Conservation (phyloP, 2,888 invertebrate genomes). For the Nematopogon swammerdamellus region DNA sequence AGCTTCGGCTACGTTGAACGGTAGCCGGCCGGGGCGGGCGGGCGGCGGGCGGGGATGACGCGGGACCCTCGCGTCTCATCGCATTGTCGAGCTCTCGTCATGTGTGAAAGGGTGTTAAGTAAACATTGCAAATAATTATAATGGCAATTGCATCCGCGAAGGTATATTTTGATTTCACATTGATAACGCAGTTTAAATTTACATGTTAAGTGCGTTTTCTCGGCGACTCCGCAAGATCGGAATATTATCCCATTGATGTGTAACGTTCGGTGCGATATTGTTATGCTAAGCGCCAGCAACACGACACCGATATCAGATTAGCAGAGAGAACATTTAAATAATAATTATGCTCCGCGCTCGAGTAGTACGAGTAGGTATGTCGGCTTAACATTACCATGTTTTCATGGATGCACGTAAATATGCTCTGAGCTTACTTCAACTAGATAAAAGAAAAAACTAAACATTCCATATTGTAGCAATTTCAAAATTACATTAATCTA, state of each 20-base stretch:
- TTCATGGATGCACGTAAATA: too few species aligned
- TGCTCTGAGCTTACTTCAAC: too few species aligned
- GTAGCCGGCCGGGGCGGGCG: too few species aligned
- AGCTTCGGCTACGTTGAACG: too few species aligned
- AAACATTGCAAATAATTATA: conserved; percentile 59
- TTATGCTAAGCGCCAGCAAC: conserved; percentile 47
- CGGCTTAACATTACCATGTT: too few species aligned
- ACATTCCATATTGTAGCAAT: too few species aligned
- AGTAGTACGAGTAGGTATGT: too few species aligned
- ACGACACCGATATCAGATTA: conserved; percentile 54
- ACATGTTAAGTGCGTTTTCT: conserved; percentile 37
- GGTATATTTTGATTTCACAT: conserved; percentile 30
- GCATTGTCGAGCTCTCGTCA: conserved; percentile 46
- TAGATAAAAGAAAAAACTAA: too few species aligned
- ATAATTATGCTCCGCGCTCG: too few species aligned
- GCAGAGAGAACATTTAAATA: conserved; percentile 13
- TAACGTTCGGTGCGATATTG: conserved; percentile 32
- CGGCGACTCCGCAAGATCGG: conserved; percentile 27
- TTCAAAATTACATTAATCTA: too few species aligned
- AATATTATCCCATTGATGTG: conserved; percentile 27
- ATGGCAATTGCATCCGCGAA: conserved; percentile 44
- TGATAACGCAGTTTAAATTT: conserved; percentile 44
- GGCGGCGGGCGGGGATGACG: too few species aligned
- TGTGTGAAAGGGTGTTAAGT: conserved; percentile 59
- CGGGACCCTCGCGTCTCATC: conserved; percentile 20